A percentile compares a stretch with the other conserved stretches of the same genome.
Evolutionary conservation across 2,888 invertebrate species (phyloP).

Genomic region (Acrobasis suavella): DNA sequence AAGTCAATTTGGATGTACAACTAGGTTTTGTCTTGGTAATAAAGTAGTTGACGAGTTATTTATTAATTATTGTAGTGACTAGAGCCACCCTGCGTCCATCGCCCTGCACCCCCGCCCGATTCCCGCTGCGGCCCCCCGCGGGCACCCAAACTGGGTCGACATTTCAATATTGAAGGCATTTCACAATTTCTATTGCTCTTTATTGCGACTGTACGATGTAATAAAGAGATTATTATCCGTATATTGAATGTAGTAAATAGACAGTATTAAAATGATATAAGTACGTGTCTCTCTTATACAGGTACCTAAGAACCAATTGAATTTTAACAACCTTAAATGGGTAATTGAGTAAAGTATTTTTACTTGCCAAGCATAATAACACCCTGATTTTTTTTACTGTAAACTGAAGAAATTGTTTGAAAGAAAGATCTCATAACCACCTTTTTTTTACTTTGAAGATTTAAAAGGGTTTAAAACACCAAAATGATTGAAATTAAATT

Average conservation of each 20-base stretch:
- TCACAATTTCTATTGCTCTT: slow-evolving; percentile 72
- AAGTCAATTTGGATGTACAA: background rate
- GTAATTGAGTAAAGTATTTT: no score
- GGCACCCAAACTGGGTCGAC: slow-evolving; percentile 67
- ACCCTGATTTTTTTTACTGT: no score
- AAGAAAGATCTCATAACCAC: no score
- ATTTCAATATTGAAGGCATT: slow-evolving; percentile 77
- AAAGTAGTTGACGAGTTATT: slow-evolving; percentile 57
- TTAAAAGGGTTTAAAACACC: no score
- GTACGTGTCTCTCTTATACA: background rate
- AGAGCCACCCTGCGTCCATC: slow-evolving; percentile 36
- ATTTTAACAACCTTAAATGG: no score
- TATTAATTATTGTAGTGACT: slow-evolving; percentile 60
- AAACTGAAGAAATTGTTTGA: no score
- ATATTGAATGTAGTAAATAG: slow-evolving; percentile 53
- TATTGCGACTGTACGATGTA: slow-evolving; percentile 62
- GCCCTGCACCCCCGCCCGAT: slow-evolving; percentile 34
- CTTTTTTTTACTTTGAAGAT: no score
- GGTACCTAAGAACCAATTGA: no score
- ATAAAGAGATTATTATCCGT: slow-evolving; percentile 65
- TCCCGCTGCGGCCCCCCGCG: slow-evolving; percentile 40
- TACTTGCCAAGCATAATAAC: no score
- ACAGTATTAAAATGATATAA: slow-evolving; percentile 39
- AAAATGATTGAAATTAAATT: no score
- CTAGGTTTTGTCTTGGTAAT: slow-evolving; percentile 41